Conservation (phyloP, 2,888 invertebrate genomes). For the Tigriopus californicus region DNA sequence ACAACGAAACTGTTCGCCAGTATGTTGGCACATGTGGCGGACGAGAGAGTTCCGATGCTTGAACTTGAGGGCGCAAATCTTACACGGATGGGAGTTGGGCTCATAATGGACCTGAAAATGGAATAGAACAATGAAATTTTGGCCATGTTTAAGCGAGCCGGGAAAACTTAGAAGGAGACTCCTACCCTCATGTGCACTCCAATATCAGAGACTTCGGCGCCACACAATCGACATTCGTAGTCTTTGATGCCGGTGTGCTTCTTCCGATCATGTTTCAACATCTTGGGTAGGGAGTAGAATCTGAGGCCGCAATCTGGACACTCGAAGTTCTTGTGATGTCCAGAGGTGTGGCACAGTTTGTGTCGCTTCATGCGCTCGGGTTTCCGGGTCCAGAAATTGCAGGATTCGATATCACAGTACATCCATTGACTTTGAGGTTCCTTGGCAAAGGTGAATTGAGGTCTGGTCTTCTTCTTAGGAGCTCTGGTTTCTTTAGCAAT, state of each 20-base stretch:
- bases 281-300: slow-evolving; percentile 10
- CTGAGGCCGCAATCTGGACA: slow-evolving; percentile 12
- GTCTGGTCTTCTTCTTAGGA: too few species aligned
- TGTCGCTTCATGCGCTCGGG: slow-evolving; percentile 9
- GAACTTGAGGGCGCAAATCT: slow-evolving; percentile 5
- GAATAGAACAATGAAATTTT: too few species aligned
- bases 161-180: too few species aligned
- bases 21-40: slow-evolving; percentile 9
- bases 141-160: too few species aligned
- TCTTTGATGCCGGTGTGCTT: slow-evolving; percentile 10
- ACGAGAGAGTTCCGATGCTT: slow-evolving; percentile 8
- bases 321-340: slow-evolving; percentile 1
- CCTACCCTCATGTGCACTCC: slow-evolving; percentile 10
- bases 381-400: slow-evolving; percentile 8
- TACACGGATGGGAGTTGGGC: background rate
- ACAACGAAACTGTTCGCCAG: slow-evolving; percentile 10
- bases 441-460: background rate
- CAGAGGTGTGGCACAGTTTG: slow-evolving; percentile 3
- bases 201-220: slow-evolving; percentile 12
- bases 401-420: background rate
- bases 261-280: slow-evolving; percentile 11
- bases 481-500: too few species aligned
- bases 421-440: background rate
- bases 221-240: slow-evolving; percentile 12
- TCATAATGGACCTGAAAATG: slow-evolving; percentile 2